Percentiles rank a stretch among this genome's conserved stretches.
phyloP scores from a whole-genome alignment of 2,797 vertebrate genomes.

The Acomys russatus region DNA sequence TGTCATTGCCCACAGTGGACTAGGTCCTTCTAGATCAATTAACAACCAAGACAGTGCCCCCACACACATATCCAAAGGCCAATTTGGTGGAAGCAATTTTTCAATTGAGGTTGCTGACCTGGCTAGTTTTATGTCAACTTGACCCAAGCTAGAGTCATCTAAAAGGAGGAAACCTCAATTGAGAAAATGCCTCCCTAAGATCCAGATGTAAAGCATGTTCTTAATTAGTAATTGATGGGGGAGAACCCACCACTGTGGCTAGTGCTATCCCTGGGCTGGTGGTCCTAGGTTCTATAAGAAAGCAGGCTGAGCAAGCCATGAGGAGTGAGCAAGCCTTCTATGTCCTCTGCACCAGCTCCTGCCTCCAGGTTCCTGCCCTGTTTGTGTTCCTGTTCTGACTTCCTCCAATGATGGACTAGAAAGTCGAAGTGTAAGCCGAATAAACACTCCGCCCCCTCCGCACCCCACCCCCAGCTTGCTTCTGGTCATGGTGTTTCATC shows the following conservation, averaged over 20 bases:
- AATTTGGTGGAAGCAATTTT: background rate
- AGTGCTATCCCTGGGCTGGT: too few species aligned
- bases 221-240: background rate
- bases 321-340: too few species aligned
- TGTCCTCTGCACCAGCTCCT: background rate
- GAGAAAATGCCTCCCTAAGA: background rate
- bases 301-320: background rate
- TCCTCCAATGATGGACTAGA: background rate
- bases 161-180: background rate
- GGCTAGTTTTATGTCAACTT: background rate
- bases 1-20: background rate
- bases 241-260: background rate
- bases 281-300: background rate
- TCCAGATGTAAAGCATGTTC: background rate
- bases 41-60: background rate
- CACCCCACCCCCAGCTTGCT: background rate
- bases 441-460: background rate
- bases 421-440: background rate
- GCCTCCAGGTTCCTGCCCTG: background rate
- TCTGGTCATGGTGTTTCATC: background rate
- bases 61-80: background rate
- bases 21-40: background rate
- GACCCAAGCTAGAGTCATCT: too few species aligned
- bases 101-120: background rate
- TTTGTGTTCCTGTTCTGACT: background rate